These are phyloP conservation scores for Chionis minor DNA, from an alignment of 2,113 vertebrate genomes.

Conservation along the genomic window DNA sequence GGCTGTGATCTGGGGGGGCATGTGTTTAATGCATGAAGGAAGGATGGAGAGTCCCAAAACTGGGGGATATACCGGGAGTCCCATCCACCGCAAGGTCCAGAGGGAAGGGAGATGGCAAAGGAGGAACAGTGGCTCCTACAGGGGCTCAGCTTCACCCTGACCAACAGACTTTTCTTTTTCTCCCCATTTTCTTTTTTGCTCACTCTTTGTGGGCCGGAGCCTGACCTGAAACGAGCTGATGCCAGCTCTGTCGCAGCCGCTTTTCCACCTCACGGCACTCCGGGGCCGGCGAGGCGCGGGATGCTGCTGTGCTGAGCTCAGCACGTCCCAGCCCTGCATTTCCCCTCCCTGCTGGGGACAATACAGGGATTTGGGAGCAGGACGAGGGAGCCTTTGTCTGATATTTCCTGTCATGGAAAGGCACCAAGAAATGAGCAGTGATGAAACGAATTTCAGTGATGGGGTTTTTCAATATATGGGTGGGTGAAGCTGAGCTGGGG, in stretches of 20 bases:
- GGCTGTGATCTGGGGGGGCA: rapidly evolving
- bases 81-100: rapidly evolving
- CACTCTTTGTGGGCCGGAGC: neutral
- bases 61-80: neutral
- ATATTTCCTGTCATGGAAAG: conserved; percentile 13
- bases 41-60: neutral
- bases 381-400: neutral
- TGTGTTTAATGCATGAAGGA: neutral
- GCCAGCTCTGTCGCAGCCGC: neutral
- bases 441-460: neutral
- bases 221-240: conserved; percentile 22
- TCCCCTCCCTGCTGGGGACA: conserved; percentile 1
- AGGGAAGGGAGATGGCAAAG: neutral
- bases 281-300: neutral
- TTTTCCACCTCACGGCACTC: neutral
- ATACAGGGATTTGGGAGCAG: conserved; percentile 36
- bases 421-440: neutral
- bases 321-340: rapidly evolving
- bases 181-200: neutral
- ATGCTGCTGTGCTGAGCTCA: conserved; percentile 27
- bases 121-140: neutral
- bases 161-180: neutral
- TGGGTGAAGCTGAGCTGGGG: neutral
- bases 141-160: neutral
- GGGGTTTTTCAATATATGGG: neutral